Evolutionary conservation across 35 echinoderm and acorn worm genomes (phyloP).

Genomic region (Apostichopus japonicus): DNA sequence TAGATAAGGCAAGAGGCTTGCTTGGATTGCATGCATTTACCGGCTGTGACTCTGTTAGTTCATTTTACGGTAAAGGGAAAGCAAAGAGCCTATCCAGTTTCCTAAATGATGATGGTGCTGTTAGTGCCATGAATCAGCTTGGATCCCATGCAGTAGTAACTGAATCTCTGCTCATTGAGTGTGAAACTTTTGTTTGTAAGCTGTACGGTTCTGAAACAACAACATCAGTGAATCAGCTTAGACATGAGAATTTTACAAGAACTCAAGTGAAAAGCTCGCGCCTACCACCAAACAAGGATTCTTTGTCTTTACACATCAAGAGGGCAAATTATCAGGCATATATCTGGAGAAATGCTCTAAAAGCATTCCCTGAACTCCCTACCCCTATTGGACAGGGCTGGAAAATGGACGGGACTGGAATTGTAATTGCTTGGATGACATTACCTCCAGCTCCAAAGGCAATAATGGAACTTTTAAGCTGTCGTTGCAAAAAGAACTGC

Average conservation of each 20-base stretch:
- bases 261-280: neutral
- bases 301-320: constrained; percentile 12
- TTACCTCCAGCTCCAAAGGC: constrained; percentile 31
- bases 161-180: neutral
- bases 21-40: no score
- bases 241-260: constrained; percentile 23
- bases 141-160: neutral
- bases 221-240: constrained; percentile 24
- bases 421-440: constrained; percentile 32
- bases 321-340: no score
- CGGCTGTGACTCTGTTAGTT: no score
- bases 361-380: neutral
- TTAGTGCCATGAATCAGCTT: no score
- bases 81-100: no score
- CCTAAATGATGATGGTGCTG: no score
- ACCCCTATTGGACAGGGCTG: no score
- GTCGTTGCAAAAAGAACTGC: constrained; percentile 3
- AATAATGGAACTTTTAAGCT: constrained; percentile 44
- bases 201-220: constrained; percentile 30
- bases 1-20: no score
- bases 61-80: no score
- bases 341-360: constrained; percentile 45
- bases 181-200: constrained; percentile 36
- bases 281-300: constrained; percentile 20
- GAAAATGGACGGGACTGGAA: constrained; percentile 3